Evolutionary conservation across 2,113 vertebrate species (phyloP).

Genomic region (Neogale vison): DNA sequence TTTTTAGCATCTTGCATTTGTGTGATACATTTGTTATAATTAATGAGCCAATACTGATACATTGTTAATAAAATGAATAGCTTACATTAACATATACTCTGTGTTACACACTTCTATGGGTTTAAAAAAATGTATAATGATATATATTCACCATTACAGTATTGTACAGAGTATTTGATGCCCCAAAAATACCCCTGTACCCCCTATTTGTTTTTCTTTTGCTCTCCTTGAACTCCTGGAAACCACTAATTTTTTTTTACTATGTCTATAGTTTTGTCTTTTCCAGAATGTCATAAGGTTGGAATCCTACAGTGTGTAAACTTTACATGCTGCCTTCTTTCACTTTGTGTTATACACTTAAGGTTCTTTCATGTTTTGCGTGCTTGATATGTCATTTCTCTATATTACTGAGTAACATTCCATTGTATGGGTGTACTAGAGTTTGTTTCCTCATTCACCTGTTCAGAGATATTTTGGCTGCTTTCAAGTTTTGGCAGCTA

Average conservation of each 20-base stretch:
- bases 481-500: not conserved
- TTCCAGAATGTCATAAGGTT: not conserved
- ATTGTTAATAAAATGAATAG: not conserved
- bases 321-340: not conserved
- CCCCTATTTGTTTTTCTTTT: not conserved
- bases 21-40: not conserved
- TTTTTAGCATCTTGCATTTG: not conserved
- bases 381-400: not conserved
- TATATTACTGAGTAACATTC: not conserved
- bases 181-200: not conserved
- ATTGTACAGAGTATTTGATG: not conserved
- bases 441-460: not conserved
- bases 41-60: not conserved
- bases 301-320: not conserved
- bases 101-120: not conserved
- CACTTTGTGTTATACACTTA: not conserved
- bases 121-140: not conserved
- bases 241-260: not conserved
- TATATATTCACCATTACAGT: not conserved
- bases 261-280: not conserved
- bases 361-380: not conserved
- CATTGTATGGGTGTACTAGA: not conserved
- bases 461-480: not conserved
- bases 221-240: not conserved
- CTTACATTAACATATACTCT: not conserved